Base-by-base conservation (phyloP, 1,140 invertebrate species). In the Hirudo medicinalis region DNA sequence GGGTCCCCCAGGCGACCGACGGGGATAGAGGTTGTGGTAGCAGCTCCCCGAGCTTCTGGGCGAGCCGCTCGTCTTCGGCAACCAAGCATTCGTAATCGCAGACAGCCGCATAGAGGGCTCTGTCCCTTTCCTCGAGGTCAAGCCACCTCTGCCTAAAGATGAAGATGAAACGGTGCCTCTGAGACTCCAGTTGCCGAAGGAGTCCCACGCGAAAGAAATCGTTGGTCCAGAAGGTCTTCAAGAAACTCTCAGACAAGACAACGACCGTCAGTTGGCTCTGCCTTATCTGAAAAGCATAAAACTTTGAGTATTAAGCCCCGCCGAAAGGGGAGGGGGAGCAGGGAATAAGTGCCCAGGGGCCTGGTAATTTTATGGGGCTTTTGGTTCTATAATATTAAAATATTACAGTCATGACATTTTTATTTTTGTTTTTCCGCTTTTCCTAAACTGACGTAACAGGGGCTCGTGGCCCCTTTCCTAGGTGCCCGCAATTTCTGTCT, bases 141-240 rank as follows among this genome's bases (percentile, higher is more conserved):
- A 70, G 32, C 57, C 57, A 63, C 22, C n/a, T 20, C 25, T 70
- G 36, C 40, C 32, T 36, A 17, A 27, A 54, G 40, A 70, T 49
- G 69, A 70, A 70, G 53, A 70, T 70, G 40, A 70, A 54, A 25
- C 53, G 40, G 43, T 70, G 69, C 22, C 69, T 36, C 53, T 70
- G 36, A 0, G 40, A 70, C 53, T 70, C 69, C n/a, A 70, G 69
- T 15, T 54, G 40, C 19, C 53, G 22, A 8, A 70, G 69, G 2
- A 70, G 13, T n/a, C n/a, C 53, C n/a, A 27, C 0, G 36, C 69
- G 36, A 43, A 49, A 54, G 19, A 27, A 54, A 11, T 70, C 53
- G 36, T 25, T 53, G 3, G 19, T 49, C 43, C 53, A 54, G 49
- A 54, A 22, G 43, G n/a, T 70, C 43, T 70, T 49, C n/a, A 70